These are phyloP conservation scores for Pollenia labialis DNA, from an alignment of 2,888 invertebrate genomes.

Conservation along the genomic window DNA sequence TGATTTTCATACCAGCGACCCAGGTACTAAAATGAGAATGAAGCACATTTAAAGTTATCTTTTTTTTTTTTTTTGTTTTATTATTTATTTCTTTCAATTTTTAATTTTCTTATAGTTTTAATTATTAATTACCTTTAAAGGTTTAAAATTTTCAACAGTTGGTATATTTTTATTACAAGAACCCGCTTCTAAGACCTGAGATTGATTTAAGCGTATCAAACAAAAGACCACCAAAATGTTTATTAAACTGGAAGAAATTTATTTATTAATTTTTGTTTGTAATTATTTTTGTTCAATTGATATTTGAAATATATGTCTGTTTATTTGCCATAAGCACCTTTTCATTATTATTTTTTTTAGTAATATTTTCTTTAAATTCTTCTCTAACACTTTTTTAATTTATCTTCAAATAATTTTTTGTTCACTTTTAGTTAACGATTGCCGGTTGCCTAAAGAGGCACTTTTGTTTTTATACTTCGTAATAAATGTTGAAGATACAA, in stretches of 20 bases:
- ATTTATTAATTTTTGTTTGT: too few species aligned
- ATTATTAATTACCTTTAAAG: constrained; percentile 75
- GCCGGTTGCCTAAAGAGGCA: not conserved
- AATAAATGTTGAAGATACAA: not conserved
- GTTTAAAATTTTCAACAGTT: constrained; percentile 86
- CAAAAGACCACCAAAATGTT: not conserved
- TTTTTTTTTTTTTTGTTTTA: too few species aligned
- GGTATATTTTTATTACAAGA: constrained; percentile 86
- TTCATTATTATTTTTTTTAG: constrained; percentile 31
- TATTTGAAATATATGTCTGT: not conserved
- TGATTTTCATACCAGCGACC: constrained; percentile 91
- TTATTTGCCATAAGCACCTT: constrained; percentile 38
- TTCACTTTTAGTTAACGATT: constrained; percentile 22
- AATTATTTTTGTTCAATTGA: not conserved
- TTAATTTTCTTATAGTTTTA: not conserved
- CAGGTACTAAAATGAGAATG: constrained; percentile 85
- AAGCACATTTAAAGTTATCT: not conserved
- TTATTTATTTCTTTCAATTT: not conserved
- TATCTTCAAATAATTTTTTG: not conserved
- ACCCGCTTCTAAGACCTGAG: constrained; percentile 87
- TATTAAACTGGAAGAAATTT: constrained; percentile 33
- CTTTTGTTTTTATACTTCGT: constrained; percentile 34
- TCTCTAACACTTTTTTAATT: not conserved
- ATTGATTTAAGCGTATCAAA: not conserved
- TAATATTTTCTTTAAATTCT: not conserved